Evolutionary conservation across 1,140 invertebrate genomes (phyloP).

Genomic region (Solen grandis): DNA sequence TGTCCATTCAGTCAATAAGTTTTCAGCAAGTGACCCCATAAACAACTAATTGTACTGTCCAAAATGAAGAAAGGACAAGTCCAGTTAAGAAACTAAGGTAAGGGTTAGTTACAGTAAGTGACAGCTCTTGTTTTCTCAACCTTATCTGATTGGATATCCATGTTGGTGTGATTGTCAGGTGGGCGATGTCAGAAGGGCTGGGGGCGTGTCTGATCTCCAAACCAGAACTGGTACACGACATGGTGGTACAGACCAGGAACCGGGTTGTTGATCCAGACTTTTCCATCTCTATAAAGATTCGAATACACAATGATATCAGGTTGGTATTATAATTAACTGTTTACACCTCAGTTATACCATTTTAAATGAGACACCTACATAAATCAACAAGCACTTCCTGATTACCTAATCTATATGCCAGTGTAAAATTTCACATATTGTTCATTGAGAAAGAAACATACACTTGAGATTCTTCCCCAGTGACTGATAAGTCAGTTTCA

Average conservation of each 20-base stretch:
- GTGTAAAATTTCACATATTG: too few relatives aligned
- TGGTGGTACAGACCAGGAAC: slow-evolving; percentile 89
- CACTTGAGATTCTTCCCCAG: too few relatives aligned
- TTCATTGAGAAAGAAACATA: too few relatives aligned
- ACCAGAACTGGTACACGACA: slow-evolving; percentile 90
- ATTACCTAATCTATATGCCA: too few relatives aligned
- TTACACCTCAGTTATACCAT: background rate
- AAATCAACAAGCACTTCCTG: too few relatives aligned
- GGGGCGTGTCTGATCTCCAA: slow-evolving; percentile 92
- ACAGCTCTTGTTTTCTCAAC: background rate
- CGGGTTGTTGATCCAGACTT: slow-evolving; percentile 87
- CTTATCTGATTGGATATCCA: background rate
- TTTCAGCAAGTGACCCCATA: background rate
- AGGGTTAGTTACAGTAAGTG: background rate
- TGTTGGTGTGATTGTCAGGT: slow-evolving; percentile 80
- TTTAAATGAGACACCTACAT: too few relatives aligned
- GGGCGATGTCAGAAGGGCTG: slow-evolving; percentile 95
- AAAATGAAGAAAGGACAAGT: too few relatives aligned
- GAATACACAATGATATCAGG: slow-evolving; percentile 85
- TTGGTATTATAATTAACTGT: slow-evolving; percentile 74
- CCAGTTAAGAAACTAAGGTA: background rate
- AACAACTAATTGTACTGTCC: too few relatives aligned
- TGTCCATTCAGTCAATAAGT: background rate
- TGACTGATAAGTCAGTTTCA: too few relatives aligned
- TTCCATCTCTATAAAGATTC: slow-evolving; percentile 95